Evolutionary conservation across 2,797 vertebrate genomes (phyloP), one percentile per base, ranked within the genome.

Genomic region (Leucoraja ocellata): DNA sequence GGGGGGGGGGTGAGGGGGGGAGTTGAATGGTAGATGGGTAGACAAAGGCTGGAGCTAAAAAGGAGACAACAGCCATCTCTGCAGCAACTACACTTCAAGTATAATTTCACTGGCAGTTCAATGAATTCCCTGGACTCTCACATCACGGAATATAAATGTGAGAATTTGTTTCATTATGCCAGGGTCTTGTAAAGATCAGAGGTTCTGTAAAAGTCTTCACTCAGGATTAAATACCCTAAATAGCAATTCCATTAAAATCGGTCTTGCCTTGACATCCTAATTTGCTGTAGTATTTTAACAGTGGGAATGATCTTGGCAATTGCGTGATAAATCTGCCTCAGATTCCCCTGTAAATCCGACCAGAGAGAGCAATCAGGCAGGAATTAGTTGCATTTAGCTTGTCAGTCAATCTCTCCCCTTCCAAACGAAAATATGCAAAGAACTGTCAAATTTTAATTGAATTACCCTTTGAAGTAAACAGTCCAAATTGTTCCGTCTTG

Each of bases 381-480:
- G 68, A 21, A 25, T 91, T 73, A 91, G 68, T 5, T 91, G 2
- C n/a, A n/a, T 10, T 76, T 54, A 92, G 1, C 36, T 54, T 46
- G 39, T 92, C 71, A 4, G 46, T 92, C 90, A 92, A 92, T 76
- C 71, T 74, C 90, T 28, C 28, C 25, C 4, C 28, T 23, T 28
- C 90, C 39, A 7, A 92, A 74, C 39, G 28, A 28, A 92, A 92
- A 28, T 76, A 74, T 92, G 90, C 13, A 54, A 76, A 92, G 11
- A 2, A 74, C 71, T 92, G 65, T 92, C 90, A 74, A 16, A 92
- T 76, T 73, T 54, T 92, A 92, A 92, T 92, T 92, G 71, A 92
- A 92, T 74, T 46, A 73, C 76, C 39, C 90, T 92, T 92, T 92
- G 90, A 92, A 92, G 71, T 92, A 92, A 74, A 74, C 71, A 92